A percentile compares a stretch with the other conserved stretches of the same genome.
Conservation (phyloP, 2,888 invertebrate species). For the Chirona hameri region DNA sequence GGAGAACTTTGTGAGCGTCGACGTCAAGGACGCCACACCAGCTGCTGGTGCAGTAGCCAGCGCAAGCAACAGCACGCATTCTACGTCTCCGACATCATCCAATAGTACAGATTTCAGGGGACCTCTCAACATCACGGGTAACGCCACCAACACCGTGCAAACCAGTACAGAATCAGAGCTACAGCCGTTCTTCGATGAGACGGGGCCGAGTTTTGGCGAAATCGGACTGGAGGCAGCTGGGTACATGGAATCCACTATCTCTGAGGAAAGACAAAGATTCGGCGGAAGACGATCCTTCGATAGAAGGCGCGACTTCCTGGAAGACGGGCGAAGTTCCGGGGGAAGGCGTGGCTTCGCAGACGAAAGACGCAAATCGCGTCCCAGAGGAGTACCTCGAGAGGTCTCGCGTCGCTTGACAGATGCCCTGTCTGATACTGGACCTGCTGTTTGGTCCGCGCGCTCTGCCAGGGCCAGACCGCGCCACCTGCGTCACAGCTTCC, state of each 20-base stretch:
- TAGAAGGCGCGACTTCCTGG: neutral
- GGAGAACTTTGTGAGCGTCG: neutral
- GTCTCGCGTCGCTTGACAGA: neutral
- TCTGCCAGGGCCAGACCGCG: neutral
- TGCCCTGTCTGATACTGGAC: neutral
- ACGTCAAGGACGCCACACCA: neutral
- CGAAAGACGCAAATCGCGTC: neutral
- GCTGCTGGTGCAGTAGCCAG: neutral
- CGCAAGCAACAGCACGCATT: neutral
- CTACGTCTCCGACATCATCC: too few relatives aligned
- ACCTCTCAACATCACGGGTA: too few relatives aligned
- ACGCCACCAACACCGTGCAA: too few relatives aligned
- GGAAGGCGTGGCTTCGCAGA: neutral
- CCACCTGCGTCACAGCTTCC: neutral
- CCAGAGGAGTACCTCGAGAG: neutral
- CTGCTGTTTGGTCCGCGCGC: too few relatives aligned
- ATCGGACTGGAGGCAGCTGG: neutral
- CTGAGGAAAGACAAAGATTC: too few relatives aligned
- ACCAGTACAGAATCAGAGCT: too few relatives aligned
- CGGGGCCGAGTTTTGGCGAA: too few relatives aligned
- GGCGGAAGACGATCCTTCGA: too few relatives aligned
- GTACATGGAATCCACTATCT: too few relatives aligned
- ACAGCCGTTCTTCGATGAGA: too few relatives aligned
- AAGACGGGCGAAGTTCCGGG: neutral
- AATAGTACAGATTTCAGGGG: too few relatives aligned